Conservation (phyloP, 2,888 invertebrate genomes). For the Drosophila nigritarsus region DNA sequence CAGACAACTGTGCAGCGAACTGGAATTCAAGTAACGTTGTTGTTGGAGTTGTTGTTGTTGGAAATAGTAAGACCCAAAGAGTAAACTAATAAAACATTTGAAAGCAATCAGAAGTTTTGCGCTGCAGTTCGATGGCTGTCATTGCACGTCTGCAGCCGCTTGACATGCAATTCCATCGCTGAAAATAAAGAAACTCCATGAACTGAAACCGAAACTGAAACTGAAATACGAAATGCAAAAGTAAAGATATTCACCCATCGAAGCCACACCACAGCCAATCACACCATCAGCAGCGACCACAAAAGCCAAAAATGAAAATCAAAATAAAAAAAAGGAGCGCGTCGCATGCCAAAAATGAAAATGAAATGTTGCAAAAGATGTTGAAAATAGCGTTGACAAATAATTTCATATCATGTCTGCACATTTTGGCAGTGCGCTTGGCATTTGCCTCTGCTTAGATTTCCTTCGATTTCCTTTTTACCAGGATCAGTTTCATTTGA, state of each 20-base stretch:
- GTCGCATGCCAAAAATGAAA: constrained; percentile 69
- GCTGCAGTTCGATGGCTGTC: constrained; percentile 68
- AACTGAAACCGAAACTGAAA: constrained; percentile 45
- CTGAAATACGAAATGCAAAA: constrained; percentile 55
- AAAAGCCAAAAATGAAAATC: constrained; percentile 12
- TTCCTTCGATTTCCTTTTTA: constrained; percentile 39
- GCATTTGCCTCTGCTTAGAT: constrained; percentile 48
- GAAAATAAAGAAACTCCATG: constrained; percentile 13
- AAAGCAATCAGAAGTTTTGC: constrained; percentile 72
- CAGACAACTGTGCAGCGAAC: constrained; percentile 20
- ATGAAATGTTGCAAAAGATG: constrained; percentile 78
- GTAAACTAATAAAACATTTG: constrained; percentile 74
- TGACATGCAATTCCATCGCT: constrained; percentile 50
- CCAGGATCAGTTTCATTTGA: constrained; percentile 54
- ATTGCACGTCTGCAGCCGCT: constrained; percentile 64
- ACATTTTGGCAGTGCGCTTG: constrained; percentile 52
- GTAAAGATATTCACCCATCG: background rate
- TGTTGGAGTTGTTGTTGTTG: constrained; percentile 8
- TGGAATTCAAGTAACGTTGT: constrained; percentile 17
- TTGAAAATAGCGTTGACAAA: constrained; percentile 79
- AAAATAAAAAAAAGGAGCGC: constrained; percentile 16
- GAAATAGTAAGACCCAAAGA: constrained; percentile 7
- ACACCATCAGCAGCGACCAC: constrained; percentile 10
- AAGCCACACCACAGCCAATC: background rate
- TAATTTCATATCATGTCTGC: constrained; percentile 78